Conservation (phyloP, 53 echinoderm and acorn worm species). For the Temnopleurus reevesii region DNA sequence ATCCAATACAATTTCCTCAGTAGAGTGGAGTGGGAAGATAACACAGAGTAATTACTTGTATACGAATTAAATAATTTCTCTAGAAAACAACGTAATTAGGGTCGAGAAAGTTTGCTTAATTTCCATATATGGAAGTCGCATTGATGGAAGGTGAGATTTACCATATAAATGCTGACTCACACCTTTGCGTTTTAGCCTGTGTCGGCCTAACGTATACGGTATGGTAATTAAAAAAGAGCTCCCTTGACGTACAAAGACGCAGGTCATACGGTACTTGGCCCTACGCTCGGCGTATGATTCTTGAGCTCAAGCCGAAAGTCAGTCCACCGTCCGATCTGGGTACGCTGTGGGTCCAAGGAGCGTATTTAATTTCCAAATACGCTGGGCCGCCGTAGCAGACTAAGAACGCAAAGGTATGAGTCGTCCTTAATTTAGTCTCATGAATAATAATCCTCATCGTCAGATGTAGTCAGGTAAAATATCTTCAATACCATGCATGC, state of each 20-base stretch:
- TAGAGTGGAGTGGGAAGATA: background rate
- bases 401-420: no score
- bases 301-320: no score
- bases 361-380: no score
- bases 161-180: background rate
- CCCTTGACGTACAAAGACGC: no score
- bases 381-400: no score
- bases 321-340: no score
- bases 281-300: background rate
- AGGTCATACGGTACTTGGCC: no score
- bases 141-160: background rate
- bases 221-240: no score
- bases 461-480: background rate
- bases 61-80: background rate
- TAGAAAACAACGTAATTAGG: background rate
- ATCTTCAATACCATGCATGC: background rate
- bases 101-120: no score
- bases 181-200: background rate
- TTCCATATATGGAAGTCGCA: background rate
- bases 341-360: no score
- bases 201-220: background rate
- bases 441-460: no score
- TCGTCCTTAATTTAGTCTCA: no score
- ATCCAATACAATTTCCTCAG: background rate
- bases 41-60: background rate